A percentile compares a stretch with the other conserved stretches of the same genome.
These are phyloP conservation scores for Clarias platycephalus DNA, from an alignment of 2,797 vertebrate species.

Conservation along the genomic window DNA sequence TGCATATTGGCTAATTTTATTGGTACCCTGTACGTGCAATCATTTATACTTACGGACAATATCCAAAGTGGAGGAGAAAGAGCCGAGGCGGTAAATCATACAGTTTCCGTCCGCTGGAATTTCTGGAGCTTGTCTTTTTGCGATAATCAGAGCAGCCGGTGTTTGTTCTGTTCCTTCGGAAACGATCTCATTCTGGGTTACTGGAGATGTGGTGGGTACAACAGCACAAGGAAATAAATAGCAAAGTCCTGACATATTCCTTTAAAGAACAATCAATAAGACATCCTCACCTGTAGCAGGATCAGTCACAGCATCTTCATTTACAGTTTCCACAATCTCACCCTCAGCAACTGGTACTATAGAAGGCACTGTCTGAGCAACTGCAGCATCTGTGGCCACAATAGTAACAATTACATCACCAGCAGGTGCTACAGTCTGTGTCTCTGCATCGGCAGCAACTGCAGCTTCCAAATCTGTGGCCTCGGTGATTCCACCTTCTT, in stretches of 20 bases:
- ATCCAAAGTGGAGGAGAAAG: conserved; percentile 79
- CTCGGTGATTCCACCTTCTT: conserved; percentile 52
- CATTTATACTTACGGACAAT: conserved; percentile 82
- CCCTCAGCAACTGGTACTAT: conserved; percentile 52
- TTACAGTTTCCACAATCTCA: conserved; percentile 64
- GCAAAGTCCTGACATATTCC: background rate
- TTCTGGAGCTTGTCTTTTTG: conserved; percentile 83
- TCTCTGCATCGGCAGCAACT: conserved; percentile 30
- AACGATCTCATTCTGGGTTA: conserved; percentile 49
- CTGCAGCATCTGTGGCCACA: conserved; percentile 9
- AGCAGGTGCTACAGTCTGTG: conserved; percentile 39
- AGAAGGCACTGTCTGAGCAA: conserved; percentile 22
- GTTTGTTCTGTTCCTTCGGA: conserved; percentile 59
- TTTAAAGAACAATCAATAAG: background rate
- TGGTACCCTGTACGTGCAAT: background rate
- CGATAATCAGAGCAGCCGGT: conserved; percentile 72
- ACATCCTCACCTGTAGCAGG: conserved; percentile 36
- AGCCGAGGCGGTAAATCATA: conserved; percentile 87
- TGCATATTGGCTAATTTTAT: background rate
- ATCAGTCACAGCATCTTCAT: conserved; percentile 42
- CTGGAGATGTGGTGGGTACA: conserved; percentile 37
- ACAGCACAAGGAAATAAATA: conserved; percentile 12
- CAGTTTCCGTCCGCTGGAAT: conserved; percentile 71
- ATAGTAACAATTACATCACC: conserved; percentile 45
- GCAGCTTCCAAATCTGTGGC: conserved; percentile 46